Evolutionary conservation across 1,140 invertebrate species (phyloP), one percentile per base, ranked within the genome.

Genomic region (Phymorhynchus buccinoides): DNA sequence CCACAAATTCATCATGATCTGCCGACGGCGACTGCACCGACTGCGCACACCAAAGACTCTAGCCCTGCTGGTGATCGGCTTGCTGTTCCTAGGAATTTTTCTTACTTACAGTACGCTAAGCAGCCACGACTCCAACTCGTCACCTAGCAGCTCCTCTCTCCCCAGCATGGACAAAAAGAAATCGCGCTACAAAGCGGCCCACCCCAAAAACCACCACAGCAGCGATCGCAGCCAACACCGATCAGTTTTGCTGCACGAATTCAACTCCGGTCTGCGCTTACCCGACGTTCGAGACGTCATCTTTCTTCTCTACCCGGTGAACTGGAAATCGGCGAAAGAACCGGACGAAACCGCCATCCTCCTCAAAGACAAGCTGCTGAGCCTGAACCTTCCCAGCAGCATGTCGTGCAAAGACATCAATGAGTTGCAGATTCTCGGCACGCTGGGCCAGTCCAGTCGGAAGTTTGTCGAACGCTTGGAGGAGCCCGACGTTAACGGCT

Each of bases 361-460:
- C 39, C 62, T 88, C 12, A 89, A 87, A 30, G 37, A 83, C 32
- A 77, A 87, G 39, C 48, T 90, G 35, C 52, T 84, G 22, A 88
- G 88, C 27, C 68, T 90, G 0, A 86, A 86, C 16, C 81, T 87
- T 16, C 81, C 86, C 22, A 89, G 88, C 82, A 62, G 71, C 77
- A 84, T 90, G 75, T 85, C 88, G n/a, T 90, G 89, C 85, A 86
- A 86, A 79, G 87, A 89, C 32, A 88, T 90, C 39, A 88, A 89
- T 83, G 44, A 32, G 30, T 75, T 87, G 18, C 84, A 85, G 78
- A 84, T 88, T 16, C 83, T 78, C 16, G 82, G 80, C 35, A 84
- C 81, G 35, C 56, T 90, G 7, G 86, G 86, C 32, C 80, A 79
- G 3, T 86, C 86, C 7, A 82, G 80, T 30, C 85, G 86, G 71